These are phyloP conservation scores for Liolophura sinensis DNA, from an alignment of 1,140 invertebrate genomes.

Conservation along the genomic window DNA sequence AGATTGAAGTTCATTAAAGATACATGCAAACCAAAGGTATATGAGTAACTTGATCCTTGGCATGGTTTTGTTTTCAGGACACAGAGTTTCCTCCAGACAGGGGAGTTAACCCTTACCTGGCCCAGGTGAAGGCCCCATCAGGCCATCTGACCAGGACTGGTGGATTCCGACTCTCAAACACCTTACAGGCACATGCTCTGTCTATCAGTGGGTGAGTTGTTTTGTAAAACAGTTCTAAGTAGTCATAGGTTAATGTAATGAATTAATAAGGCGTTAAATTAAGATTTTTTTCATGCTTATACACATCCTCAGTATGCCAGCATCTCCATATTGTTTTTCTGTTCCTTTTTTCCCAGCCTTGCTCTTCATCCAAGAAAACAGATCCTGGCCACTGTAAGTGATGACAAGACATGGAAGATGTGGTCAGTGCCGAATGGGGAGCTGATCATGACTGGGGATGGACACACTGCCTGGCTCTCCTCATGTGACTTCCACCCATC, in stretches of 20 bases:
- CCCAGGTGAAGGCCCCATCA: slow-evolving; percentile 38
- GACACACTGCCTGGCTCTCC: slow-evolving; percentile 60
- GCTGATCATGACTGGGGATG: slow-evolving; percentile 57
- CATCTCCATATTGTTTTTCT: neutral
- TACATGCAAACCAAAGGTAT: neutral
- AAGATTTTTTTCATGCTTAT: neutral
- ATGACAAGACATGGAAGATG: slow-evolving; percentile 60
- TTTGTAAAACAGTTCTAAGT: too few relatives aligned
- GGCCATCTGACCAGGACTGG: slow-evolving; percentile 50
- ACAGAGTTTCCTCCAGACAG: slow-evolving; percentile 55
- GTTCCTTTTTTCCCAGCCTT: slow-evolving; percentile 35
- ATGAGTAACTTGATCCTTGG: neutral
- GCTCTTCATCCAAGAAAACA: slow-evolving; percentile 57
- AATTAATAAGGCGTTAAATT: neutral
- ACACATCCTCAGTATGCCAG: too few relatives aligned
- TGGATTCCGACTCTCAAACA: slow-evolving; percentile 51
- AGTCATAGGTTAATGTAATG: neutral
- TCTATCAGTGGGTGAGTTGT: slow-evolving; percentile 52
- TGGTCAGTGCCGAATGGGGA: slow-evolving; percentile 57
- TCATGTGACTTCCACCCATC: slow-evolving; percentile 57
- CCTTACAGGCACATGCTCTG: slow-evolving; percentile 53
- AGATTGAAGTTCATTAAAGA: neutral
- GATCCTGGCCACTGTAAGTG: slow-evolving; percentile 56
- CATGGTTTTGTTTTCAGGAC: slow-evolving; percentile 40
- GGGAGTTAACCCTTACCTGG: slow-evolving; percentile 54